These are phyloP conservation scores for Macaria notata DNA, from an alignment of 2,888 invertebrate species.

Conservation along the genomic window DNA sequence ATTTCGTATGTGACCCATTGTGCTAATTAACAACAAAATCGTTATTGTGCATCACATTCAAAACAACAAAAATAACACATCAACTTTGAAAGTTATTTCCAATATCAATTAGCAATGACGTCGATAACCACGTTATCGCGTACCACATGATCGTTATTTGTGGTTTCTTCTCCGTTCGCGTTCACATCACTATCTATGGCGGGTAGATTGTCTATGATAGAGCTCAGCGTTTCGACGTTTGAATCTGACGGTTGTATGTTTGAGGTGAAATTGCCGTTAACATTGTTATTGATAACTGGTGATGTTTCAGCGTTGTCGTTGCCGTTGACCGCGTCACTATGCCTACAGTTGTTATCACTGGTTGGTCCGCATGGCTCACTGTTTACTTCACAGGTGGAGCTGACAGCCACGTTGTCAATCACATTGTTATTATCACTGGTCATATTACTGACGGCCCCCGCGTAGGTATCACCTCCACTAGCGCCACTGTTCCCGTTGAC, in stretches of 20 bases:
- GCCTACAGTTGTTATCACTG: neutral
- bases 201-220: conserved; percentile 68
- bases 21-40: neutral
- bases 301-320: neutral
- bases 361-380: neutral
- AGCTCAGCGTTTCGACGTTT: conserved; percentile 45
- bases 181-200: conserved; percentile 71
- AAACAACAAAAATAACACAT: neutral
- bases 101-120: conserved; percentile 9
- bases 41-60: conserved; percentile 1
- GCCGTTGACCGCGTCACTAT: neutral
- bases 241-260: conserved; percentile 14
- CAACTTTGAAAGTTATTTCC: neutral
- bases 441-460: neutral
- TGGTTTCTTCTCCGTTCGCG: conserved; percentile 52
- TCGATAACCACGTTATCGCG: conserved; percentile 9
- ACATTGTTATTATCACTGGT: neutral
- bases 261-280: conserved; percentile 2
- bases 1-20: no score
- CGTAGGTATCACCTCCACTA: neutral
- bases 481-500: conserved; percentile 16
- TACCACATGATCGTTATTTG: conserved; percentile 10
- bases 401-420: neutral
- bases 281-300: neutral
- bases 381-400: neutral